A percentile compares a stretch with the other conserved stretches of the same genome.
Evolutionary conservation across 2,888 invertebrate genomes (phyloP).

Genomic region (Hyles lineata): DNA sequence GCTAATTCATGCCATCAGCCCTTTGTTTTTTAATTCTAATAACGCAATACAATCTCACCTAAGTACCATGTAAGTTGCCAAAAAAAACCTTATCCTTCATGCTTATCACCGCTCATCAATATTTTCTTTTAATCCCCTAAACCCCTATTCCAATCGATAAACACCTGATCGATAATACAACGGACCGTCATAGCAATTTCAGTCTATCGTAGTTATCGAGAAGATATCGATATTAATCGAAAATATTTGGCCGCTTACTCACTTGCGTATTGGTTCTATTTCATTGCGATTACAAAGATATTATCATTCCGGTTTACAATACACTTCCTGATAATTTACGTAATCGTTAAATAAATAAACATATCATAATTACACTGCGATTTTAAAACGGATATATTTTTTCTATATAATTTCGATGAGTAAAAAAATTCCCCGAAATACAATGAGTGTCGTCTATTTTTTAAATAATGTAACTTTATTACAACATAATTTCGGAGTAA

Average conservation of each 20-base stretch:
- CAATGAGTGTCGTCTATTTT: too few species aligned
- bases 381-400: conserved; percentile 1
- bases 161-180: background rate
- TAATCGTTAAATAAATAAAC: background rate
- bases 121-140: background rate
- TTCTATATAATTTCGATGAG: background rate
- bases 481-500: too few species aligned
- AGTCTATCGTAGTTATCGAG: background rate
- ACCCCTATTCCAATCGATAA: background rate
- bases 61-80: background rate
- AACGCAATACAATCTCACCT: too few species aligned
- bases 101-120: background rate
- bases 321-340: background rate
- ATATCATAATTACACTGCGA: background rate
- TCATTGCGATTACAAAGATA: too few species aligned
- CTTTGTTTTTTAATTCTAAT: too few species aligned
- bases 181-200: background rate
- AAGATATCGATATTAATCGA: background rate
- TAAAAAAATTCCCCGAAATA: too few species aligned
- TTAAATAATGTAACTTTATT: too few species aligned
- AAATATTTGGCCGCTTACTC: background rate
- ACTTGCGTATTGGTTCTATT: background rate
- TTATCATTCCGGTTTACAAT: too few species aligned
- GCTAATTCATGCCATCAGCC: too few species aligned
- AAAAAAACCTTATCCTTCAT: background rate